These are phyloP conservation scores for Taeniopygia guttata DNA, from an alignment of 2,797 vertebrate species.

Conservation along the genomic window DNA sequence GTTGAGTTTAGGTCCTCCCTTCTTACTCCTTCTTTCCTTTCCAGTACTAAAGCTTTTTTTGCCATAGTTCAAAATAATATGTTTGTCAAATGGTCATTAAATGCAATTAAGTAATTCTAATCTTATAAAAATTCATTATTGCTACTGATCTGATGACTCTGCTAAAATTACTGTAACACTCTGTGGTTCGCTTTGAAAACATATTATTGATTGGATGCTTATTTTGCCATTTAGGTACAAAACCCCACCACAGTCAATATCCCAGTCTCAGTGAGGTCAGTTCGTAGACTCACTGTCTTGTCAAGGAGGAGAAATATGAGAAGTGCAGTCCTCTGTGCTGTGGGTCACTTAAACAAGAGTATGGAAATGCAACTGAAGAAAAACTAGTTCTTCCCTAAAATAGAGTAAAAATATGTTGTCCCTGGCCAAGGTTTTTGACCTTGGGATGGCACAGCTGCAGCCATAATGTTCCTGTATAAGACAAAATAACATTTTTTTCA, in stretches of 20 bases:
- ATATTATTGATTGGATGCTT: conserved; percentile 3
- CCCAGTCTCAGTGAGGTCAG: background rate
- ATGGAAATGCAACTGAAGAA: background rate
- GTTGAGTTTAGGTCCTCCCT: background rate
- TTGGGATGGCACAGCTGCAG: background rate
- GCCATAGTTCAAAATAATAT: background rate
- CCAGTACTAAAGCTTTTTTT: background rate
- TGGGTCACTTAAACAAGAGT: background rate
- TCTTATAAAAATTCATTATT: conserved; percentile 9
- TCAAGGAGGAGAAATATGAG: background rate
- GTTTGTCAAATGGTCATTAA: background rate
- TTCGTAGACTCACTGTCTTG: background rate
- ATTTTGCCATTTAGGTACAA: conserved; percentile 10
- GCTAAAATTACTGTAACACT: conserved; percentile 6
- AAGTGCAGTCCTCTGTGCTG: background rate
- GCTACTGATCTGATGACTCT: conserved; percentile 16
- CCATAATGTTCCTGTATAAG: background rate
- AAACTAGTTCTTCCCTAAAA: background rate
- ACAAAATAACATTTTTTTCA: background rate
- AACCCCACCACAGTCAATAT: conserved; percentile 18
- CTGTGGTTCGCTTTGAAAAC: conserved; percentile 6
- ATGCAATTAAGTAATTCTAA: conserved; percentile 21
- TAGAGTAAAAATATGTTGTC: background rate
- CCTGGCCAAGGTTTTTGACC: background rate
- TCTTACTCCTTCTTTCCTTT: background rate